A percentile compares a stretch with the other conserved stretches of the same genome.
phyloP scores from a whole-genome alignment of 2,797 vertebrate species.

The Peromyscus aztecus region DNA sequence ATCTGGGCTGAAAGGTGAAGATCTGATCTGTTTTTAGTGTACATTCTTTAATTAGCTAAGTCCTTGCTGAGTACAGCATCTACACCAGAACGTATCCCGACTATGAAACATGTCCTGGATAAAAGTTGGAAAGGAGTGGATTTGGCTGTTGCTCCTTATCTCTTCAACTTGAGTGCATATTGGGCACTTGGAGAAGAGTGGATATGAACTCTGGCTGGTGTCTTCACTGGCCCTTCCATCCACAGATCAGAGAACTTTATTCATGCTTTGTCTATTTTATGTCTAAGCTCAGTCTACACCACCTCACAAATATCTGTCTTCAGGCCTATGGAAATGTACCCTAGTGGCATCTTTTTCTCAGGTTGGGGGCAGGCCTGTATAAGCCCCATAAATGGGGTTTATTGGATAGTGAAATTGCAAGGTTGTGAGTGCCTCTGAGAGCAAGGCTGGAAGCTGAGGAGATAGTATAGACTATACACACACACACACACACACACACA shows the following conservation, averaged over 20 bases:
- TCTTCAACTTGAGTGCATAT: not conserved
- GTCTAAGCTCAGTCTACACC: not conserved
- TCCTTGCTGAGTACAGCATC: not conserved
- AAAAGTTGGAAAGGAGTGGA: not conserved
- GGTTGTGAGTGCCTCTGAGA: not conserved
- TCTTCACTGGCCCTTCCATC: not conserved
- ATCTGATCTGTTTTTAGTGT: not conserved
- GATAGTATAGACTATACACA: not conserved
- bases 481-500: no score
- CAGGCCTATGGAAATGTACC: not conserved
- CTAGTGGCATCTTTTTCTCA: not conserved
- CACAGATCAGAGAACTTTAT: not conserved
- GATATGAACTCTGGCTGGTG: not conserved
- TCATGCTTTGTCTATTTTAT: not conserved
- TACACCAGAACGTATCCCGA: not conserved
- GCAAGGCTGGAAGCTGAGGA: not conserved
- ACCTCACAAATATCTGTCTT: not conserved
- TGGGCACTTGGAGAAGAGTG: not conserved
- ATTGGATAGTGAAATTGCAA: not conserved
- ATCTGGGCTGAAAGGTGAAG: not conserved
- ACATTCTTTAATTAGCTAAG: conserved; percentile 36
- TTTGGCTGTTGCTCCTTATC: not conserved
- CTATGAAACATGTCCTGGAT: not conserved
- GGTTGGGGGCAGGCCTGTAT: not conserved
- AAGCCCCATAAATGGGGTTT: not conserved